phyloP scores from a whole-genome alignment of 2,113 vertebrate genomes.

The Rhombomys opimus region DNA sequence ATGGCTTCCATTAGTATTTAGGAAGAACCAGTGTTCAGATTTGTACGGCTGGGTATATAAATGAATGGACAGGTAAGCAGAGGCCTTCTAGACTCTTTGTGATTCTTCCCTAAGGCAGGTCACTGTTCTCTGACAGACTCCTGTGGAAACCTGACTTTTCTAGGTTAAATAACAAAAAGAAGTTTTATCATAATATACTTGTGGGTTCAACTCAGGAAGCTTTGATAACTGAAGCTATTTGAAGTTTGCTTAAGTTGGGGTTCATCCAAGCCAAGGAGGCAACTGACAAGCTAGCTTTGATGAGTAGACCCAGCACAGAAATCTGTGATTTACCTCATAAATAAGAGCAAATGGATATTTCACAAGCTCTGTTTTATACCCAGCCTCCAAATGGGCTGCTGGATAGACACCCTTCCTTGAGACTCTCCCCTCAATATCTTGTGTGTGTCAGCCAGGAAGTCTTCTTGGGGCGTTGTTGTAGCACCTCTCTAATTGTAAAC shows the following conservation, averaged over 20 bases:
- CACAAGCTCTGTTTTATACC: neutral
- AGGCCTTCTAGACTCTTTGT: neutral
- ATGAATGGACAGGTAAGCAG: neutral
- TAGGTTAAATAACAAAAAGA: neutral
- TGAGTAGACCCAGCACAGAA: neutral
- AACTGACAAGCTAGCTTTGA: neutral
- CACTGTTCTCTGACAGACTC: neutral
- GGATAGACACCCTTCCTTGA: accelerated
- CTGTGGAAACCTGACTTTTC: neutral
- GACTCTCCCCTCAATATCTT: neutral
- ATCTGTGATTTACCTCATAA: neutral
- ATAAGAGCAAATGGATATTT: neutral
- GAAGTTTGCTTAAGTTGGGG: neutral
- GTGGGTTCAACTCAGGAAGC: neutral
- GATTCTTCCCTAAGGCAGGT: neutral
- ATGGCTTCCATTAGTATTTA: neutral
- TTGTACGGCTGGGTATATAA: neutral
- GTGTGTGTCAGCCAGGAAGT: too few relatives aligned
- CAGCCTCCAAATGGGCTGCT: neutral
- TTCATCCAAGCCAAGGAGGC: neutral
- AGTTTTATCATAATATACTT: neutral
- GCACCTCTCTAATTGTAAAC: too few relatives aligned
- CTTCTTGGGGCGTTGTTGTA: accelerated
- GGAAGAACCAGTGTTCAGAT: neutral
- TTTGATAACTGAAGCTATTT: neutral